Conservation (phyloP, 2,888 invertebrate genomes). For the Noctuana brunneofusca region DNA sequence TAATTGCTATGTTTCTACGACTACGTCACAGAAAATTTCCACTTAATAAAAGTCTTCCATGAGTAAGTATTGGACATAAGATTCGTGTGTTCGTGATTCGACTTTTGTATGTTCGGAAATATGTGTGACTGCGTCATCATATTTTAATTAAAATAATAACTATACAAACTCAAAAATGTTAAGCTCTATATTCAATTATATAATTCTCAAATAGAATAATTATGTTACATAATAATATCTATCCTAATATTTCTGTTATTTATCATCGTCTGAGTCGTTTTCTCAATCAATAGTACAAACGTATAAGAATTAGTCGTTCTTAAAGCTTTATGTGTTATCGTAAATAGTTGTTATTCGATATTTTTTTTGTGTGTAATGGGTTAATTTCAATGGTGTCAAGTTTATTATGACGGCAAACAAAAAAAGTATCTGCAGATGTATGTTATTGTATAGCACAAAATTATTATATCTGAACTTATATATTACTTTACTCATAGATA, state of each 20-base stretch:
- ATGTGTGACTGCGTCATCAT: background rate
- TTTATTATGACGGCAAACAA: conserved; percentile 27
- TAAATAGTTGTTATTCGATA: conserved; percentile 47
- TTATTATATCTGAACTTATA: conserved; percentile 40
- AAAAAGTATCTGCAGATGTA: conserved; percentile 28
- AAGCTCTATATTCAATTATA: background rate
- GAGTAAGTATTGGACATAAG: conserved; percentile 39
- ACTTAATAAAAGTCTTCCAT: conserved; percentile 61
- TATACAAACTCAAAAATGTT: background rate
- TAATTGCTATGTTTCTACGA: no score
- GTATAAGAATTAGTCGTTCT: conserved; percentile 58
- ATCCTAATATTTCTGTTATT: conserved; percentile 37
- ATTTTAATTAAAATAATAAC: background rate
- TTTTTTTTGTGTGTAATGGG: conserved; percentile 38
- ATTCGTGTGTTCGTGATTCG: conserved; percentile 13
- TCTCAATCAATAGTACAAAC: conserved; percentile 79
- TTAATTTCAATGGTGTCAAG: conserved; percentile 32
- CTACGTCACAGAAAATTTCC: conserved; percentile 31
- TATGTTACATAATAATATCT: no score
- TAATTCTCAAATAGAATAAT: no score
- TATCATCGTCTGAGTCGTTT: no score
- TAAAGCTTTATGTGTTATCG: conserved; percentile 61
- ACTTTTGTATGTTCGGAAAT: conserved; percentile 1
- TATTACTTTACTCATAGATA: conserved; percentile 42
- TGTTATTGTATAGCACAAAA: conserved; percentile 53